phyloP scores from a whole-genome alignment of 2,797 vertebrate genomes.

The Gallinago stenura region DNA sequence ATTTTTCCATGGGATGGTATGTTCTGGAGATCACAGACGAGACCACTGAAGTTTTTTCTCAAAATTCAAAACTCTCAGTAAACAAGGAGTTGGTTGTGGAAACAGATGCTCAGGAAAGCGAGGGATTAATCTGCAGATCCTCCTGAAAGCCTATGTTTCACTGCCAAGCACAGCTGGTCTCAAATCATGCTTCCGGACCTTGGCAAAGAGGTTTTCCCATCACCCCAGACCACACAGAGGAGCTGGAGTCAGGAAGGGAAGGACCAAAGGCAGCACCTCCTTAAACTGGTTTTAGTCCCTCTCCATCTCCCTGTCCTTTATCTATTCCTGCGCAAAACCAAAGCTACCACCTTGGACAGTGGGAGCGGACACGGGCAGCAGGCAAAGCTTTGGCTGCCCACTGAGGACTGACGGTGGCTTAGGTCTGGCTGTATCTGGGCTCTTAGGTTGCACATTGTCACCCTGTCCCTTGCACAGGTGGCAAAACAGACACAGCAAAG shows the following conservation, averaged over 20 bases:
- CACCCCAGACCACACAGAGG: neutral
- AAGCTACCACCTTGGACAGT: neutral
- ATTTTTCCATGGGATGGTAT: neutral
- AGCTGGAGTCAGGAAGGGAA: neutral
- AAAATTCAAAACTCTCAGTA: slow-evolving; percentile 36
- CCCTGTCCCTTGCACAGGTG: neutral
- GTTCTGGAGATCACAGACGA: slow-evolving; percentile 43
- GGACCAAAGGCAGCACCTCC: neutral
- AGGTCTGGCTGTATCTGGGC: neutral
- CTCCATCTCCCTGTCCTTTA: neutral
- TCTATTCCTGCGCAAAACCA: neutral
- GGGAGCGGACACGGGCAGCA: accelerated
- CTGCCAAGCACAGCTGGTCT: slow-evolving; percentile 37
- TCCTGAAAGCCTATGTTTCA: slow-evolving; percentile 37
- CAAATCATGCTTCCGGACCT: neutral
- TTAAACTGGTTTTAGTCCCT: neutral
- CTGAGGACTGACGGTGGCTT: too few relatives aligned
- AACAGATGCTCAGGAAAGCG: slow-evolving; percentile 68
- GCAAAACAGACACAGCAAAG: neutral
- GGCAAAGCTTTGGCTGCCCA: neutral
- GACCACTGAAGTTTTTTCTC: slow-evolving; percentile 1
- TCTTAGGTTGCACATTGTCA: neutral
- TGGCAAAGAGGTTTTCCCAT: neutral
- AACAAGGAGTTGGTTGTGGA: neutral
- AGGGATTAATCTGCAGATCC: slow-evolving; percentile 69